Percentiles rank a stretch among this genome's conserved stretches.
These are phyloP conservation scores for Adrianichthys oophorus DNA, from an alignment of 2,797 vertebrate species.

Conservation along the genomic window DNA sequence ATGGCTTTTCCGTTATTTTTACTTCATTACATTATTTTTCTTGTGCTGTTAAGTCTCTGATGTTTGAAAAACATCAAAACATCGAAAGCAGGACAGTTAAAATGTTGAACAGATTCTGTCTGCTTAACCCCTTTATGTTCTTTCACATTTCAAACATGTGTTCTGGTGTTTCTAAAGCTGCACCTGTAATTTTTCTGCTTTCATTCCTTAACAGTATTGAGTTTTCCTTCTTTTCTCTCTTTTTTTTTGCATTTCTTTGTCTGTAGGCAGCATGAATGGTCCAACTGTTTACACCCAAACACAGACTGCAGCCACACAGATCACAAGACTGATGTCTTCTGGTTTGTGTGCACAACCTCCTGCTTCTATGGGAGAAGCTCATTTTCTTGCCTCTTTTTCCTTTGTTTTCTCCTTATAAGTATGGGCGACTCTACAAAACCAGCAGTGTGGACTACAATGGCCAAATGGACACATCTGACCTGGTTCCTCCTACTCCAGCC, in stretches of 20 bases:
- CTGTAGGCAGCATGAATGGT: constrained; percentile 52
- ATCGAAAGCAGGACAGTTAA: too few species aligned
- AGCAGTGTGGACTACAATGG: constrained; percentile 59
- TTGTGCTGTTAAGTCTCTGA: too few species aligned
- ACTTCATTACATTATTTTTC: too few species aligned
- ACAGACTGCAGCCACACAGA: constrained; percentile 55
- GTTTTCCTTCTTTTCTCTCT: background rate
- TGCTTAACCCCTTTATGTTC: too few species aligned
- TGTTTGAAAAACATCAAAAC: too few species aligned
- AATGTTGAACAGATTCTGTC: too few species aligned
- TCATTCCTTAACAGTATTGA: too few species aligned
- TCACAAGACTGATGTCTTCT: constrained; percentile 69
- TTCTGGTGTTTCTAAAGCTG: too few species aligned
- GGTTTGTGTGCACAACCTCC: constrained; percentile 31
- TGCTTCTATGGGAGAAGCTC: constrained; percentile 9
- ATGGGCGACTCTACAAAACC: constrained; percentile 40
- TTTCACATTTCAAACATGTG: too few species aligned
- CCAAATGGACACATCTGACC: constrained; percentile 57
- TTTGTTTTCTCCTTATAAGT: constrained; percentile 55
- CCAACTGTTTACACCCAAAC: constrained; percentile 67
- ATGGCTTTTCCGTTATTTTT: too few species aligned
- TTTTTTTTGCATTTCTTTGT: constrained; percentile 33
- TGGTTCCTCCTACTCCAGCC: constrained; percentile 71
- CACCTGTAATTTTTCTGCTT: too few species aligned
- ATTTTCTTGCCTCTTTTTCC: background rate